Percentiles rank a stretch among this genome's conserved stretches.
Evolutionary conservation across 1,140 invertebrate species (phyloP).

Genomic region (Ceratina calcarata): DNA sequence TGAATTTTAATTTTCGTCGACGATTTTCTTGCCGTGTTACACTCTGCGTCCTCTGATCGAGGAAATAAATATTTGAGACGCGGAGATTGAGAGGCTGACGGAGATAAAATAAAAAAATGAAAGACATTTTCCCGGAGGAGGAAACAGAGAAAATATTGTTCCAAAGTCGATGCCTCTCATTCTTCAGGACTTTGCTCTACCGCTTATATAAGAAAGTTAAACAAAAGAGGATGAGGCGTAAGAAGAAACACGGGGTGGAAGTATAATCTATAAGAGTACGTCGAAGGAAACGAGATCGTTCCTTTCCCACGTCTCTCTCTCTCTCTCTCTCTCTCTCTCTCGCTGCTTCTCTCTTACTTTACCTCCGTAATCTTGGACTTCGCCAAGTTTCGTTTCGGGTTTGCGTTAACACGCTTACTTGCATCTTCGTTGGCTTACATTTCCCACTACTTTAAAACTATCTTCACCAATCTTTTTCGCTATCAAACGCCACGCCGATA

Average conservation of each 20-base stretch:
- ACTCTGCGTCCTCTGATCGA: neutral
- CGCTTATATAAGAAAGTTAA: constrained; percentile 54
- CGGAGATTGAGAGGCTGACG: constrained; percentile 1
- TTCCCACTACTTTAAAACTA: neutral
- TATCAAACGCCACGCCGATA: no score
- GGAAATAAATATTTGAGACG: constrained; percentile 44
- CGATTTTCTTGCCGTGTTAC: neutral
- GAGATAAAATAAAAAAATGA: neutral
- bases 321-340: neutral
- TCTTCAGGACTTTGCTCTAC: constrained; percentile 20
- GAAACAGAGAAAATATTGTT: constrained; percentile 66
- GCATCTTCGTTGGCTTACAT: neutral
- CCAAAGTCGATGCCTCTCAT: constrained; percentile 27
- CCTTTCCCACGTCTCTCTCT: neutral
- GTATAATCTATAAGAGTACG: constrained; percentile 48
- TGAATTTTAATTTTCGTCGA: constrained; percentile 15
- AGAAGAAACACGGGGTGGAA: constrained; percentile 41
- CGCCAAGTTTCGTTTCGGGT: constrained; percentile 22
- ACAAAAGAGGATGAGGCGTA: constrained; percentile 43
- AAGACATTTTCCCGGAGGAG: constrained; percentile 39
- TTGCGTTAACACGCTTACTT: neutral
- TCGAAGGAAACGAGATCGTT: constrained; percentile 35
- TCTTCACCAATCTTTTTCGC: neutral
- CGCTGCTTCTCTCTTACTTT: neutral
- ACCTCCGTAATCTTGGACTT: constrained; percentile 30